Evolutionary conservation across 2,888 invertebrate genomes (phyloP), one percentile per base, ranked within the genome.

Genomic region (Ctenicera cuprea): DNA sequence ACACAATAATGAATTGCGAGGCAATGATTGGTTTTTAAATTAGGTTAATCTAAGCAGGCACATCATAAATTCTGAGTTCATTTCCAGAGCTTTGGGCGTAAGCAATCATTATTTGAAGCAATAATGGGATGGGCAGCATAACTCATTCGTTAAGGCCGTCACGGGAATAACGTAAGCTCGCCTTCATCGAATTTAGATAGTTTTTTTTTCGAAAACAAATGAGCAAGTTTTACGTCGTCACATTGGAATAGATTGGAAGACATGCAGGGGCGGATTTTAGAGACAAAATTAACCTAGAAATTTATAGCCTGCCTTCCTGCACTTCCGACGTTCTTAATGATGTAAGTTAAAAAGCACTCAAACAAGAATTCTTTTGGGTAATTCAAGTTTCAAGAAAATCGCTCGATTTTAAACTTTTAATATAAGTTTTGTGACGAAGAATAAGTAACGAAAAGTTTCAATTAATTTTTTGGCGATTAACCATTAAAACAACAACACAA

Each of bases 91-190:
- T 41, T 45, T 48, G 61, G 69, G 69, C 69, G 69, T 62, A 69
- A 65, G 69, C 48, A 69, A 69, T 69, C 69, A 69, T 68, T 68
- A 68, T 69, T 67, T 52, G 59, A 69, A 62, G 69, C 33, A 59
- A 69, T 69, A 62, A 69, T 69, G 69, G 69, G 69, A 61, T 69
- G 69, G 69, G 69, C 62, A 61, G 43, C 50, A 57, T 67, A 67
- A 67, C 20, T 67, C 67, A 67, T 67, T 67, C 67, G 54, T 67
- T 67, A 57, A 30, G 22, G 41, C 52, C 38, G 52, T 52, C 65
- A 65, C 52, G 38, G 45, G 16, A 41, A 62, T 43, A 45, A 30
- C 62, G 12, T 26, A 38, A 43, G 43, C 30, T 62, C 43, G 22
- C 45, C 62, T 62, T 62, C 43, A 20, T 22, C 62, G 22, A 20